Conservation (phyloP, 2,113 vertebrate genomes). For the Ctenomys sociabilis region DNA sequence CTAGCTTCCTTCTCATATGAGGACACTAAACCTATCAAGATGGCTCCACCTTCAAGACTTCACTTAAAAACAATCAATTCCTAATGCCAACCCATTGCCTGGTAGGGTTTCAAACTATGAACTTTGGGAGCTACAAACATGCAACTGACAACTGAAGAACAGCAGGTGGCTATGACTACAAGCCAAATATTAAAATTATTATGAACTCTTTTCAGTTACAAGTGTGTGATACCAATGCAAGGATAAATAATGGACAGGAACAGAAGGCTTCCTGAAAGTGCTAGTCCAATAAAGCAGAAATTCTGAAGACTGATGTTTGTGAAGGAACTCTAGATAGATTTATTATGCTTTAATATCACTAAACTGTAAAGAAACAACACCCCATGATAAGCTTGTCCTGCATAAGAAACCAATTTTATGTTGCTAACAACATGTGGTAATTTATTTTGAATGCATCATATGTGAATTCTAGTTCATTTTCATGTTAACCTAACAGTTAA, state of each 20-base stretch:
- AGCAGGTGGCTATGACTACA: not conserved
- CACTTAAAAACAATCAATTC: not conserved
- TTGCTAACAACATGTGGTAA: not conserved
- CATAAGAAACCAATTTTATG: not conserved
- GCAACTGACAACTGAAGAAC: not conserved
- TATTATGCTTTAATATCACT: not conserved
- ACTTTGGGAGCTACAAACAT: not conserved
- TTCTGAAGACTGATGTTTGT: too few relatives aligned
- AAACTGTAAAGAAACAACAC: not conserved
- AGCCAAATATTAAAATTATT: not conserved
- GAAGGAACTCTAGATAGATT: not conserved
- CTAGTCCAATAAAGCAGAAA: not conserved
- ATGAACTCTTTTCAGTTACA: not conserved
- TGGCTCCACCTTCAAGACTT: not conserved
- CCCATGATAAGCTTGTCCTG: not conserved
- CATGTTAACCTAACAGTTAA: not conserved
- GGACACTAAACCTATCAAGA: not conserved
- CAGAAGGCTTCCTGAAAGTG: not conserved
- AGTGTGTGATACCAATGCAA: not conserved
- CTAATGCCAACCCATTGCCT: not conserved
- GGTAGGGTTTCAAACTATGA: not conserved
- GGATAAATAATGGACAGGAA: not conserved
- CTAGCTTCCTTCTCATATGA: not conserved
- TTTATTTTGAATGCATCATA: not conserved
- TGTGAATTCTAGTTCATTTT: not conserved